Base-by-base conservation (phyloP, 1,140 invertebrate species). In the Micrasema minimum region DNA sequence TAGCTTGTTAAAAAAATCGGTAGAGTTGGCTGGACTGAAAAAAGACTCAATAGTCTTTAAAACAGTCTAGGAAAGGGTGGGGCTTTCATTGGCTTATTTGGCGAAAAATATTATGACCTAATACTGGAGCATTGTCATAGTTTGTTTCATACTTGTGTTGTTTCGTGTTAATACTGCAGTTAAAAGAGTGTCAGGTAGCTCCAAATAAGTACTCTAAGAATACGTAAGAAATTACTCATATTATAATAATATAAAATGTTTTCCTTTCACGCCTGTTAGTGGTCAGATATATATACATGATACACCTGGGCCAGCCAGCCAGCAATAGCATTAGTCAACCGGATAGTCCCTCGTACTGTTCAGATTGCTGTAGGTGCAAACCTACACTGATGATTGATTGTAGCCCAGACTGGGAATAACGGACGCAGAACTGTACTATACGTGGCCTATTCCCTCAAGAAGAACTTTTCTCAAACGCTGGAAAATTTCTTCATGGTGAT, bases 401-500 rank as follows among this genome's bases (percentile, higher is more conserved):
- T 12, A 59, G 5, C 12, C 22, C 2, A 7, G 10, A 16, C 48
- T 1, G 22, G 55, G 16, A 9, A 59, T 59, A 59, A 59, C 55
- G 55, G 37, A 20, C 16, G 16, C 12, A 38, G 55, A 20, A 59
- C 22, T 22, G 37, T 59, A 10, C 26, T n/a, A 11, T 35, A 16
- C 16, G 14, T 22, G 4, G n/a, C n/a, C n/a, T n/a, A n/a, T n/a
- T 38, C 37, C 18, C 55, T 16, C 10, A 2, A 11, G 37, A 41
- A 59, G 2, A 59, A 1, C 12, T 26, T 59, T 38, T 59, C 37
- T 59, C 12, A 22, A 16, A 59, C 37, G 16, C n/a, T 0, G 35
- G 55, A 59, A 59, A 51, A 22, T 59, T 37, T 57, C 53, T 37
- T 59, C 55, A 59, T 20, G 35, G 9, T 59, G 7, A 41, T 59